Percentiles rank a stretch among this genome's conserved stretches.
phyloP scores from a whole-genome alignment of 2,797 vertebrate genomes.

The Tragopan temminckii region DNA sequence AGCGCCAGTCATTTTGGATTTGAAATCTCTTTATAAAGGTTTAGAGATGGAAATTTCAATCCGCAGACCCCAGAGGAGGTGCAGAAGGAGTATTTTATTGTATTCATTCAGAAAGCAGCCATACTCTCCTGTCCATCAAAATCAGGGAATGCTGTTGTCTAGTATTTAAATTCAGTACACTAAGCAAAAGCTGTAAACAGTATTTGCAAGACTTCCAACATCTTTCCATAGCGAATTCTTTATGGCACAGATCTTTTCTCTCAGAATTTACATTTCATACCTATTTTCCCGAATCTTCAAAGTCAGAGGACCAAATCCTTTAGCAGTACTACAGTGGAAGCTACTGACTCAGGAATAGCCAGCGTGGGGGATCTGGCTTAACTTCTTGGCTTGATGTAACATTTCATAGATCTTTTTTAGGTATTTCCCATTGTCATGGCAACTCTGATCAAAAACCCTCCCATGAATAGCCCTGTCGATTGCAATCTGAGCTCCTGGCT shows the following conservation, averaged over 20 bases:
- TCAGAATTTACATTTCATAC: conserved; percentile 57
- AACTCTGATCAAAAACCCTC: conserved; percentile 77
- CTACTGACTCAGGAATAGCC: conserved; percentile 41
- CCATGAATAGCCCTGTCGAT: conserved; percentile 73
- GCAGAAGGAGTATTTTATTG: not conserved
- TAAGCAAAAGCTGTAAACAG: conserved; percentile 20
- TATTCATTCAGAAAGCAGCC: not conserved
- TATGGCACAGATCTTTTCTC: conserved; percentile 8
- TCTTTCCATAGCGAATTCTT: not conserved
- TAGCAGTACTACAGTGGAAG: not conserved
- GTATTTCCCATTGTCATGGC: conserved; percentile 79
- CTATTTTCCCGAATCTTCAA: conserved; percentile 54
- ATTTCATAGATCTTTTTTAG: conserved; percentile 79
- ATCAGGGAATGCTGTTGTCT: not conserved
- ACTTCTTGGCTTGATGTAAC: conserved; percentile 56
- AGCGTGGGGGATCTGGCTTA: conserved; percentile 24
- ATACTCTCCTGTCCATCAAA: not conserved
- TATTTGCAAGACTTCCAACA: conserved; percentile 13
- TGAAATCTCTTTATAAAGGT: not conserved
- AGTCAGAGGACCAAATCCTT: conserved; percentile 19
- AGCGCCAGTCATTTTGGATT: conserved; percentile 8
- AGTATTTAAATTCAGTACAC: not conserved
- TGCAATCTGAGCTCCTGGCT: conserved; percentile 64
- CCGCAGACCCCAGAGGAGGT: not conserved
- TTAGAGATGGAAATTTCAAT: conserved; percentile 39